Percentiles rank a stretch among this genome's conserved stretches.
These are phyloP conservation scores for Prunella strophiata DNA, from an alignment of 2,797 vertebrate genomes.

Conservation along the genomic window DNA sequence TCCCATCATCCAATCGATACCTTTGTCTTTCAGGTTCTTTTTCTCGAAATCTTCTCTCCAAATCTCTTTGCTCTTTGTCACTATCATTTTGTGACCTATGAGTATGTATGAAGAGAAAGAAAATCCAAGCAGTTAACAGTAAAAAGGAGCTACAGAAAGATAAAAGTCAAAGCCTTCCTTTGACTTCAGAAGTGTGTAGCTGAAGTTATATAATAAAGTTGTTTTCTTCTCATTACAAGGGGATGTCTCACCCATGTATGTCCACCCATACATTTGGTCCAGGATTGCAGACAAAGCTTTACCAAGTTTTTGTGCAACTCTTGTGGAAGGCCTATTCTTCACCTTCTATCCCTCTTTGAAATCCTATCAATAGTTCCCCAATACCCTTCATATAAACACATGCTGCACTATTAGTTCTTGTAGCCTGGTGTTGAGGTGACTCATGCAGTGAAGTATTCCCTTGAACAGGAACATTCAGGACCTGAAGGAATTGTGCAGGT, in stretches of 20 bases:
- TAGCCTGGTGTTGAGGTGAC: not conserved
- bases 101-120: conserved; percentile 34
- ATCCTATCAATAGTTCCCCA: not conserved
- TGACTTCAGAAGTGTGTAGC: not conserved
- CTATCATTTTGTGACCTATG: conserved; percentile 81
- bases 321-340: not conserved
- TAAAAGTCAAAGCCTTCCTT: not conserved
- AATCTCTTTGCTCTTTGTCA: conserved; percentile 90
- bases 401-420: not conserved
- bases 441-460: not conserved
- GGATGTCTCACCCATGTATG: not conserved
- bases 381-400: not conserved
- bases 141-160: not conserved
- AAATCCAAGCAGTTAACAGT: conserved; percentile 30
- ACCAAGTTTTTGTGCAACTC: not conserved
- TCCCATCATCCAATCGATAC: conserved; percentile 86
- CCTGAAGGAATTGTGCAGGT: not conserved
- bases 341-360: not conserved
- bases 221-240: not conserved
- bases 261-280: not conserved
- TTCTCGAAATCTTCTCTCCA: conserved; percentile 86
- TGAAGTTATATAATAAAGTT: not conserved
- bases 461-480: not conserved
- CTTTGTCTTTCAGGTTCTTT: conserved; percentile 86
- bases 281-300: not conserved